Base-by-base conservation (phyloP, 1,140 invertebrate species). In the Coptotermes formosanus region DNA sequence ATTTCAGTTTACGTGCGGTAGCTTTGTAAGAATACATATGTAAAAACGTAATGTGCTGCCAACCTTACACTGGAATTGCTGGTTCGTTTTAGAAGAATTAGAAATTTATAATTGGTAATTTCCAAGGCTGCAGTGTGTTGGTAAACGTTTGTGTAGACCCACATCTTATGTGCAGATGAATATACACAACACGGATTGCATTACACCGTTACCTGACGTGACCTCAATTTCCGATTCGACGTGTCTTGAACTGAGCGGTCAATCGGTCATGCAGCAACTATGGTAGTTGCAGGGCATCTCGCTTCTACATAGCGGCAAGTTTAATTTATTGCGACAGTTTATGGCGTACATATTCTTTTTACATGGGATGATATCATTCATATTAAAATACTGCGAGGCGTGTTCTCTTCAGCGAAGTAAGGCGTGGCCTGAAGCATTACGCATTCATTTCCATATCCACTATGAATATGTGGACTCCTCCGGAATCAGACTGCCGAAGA, bases 151-250 rank as follows among this genome's bases (percentile, higher is more conserved):
- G 38, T 38, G 38, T 38, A 75, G 8, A 75, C 30, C 25, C n/a
- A 75, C 64, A 75, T 25, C 8, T 75, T 75, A 30, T 6, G n/a
- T 75, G 25, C 25, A 30, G 64, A n/a, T 30, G 64, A 75, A 75
- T n/a, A 75, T 25, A 8, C n/a, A 16, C 52, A 55, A 21, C 64
- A 25, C 12, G 59, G 25, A 75, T 30, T 25, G 64, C 64, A n/a
- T 25, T 75, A 75, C 64, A 75, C 64, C 64, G 64, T 75, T 75
- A 75, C 64, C 64, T 75, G 64, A 75, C 25, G n/a, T 75, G 64
- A 75, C 64, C 64, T 75, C 64, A 75, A 75, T 75, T 75, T n/a
- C 25, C 7, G 9, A 30, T 75, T n/a, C 7, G 64, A 75, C 64
- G 64, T 75, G 64, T 75, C 64, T 75, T 75, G 64, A 75, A 30